phyloP scores from a whole-genome alignment of 2,888 invertebrate genomes.

The Pterobdella sp. region DNA sequence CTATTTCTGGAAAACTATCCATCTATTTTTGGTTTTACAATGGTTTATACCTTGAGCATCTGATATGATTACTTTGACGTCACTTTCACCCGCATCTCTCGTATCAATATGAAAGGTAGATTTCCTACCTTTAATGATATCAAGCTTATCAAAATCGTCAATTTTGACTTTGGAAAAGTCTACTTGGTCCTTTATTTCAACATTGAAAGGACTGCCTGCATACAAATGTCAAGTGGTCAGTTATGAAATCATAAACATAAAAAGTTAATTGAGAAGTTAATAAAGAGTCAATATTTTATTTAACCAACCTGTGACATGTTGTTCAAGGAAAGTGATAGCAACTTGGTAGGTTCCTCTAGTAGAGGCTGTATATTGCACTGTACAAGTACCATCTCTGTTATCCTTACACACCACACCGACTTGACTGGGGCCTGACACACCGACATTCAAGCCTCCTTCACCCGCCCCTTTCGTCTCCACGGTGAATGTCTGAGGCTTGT shows the following conservation, averaged over 20 bases:
- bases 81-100: conserved; percentile 11
- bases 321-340: conserved; percentile 13
- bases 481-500: conserved; percentile 9
- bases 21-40: not conserved
- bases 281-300: conserved; percentile 2
- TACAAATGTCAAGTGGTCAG: not conserved
- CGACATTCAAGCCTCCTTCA: conserved; percentile 20
- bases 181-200: conserved; percentile 25
- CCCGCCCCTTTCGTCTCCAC: conserved; percentile 27
- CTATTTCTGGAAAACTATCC: not conserved
- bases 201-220: conserved; percentile 26
- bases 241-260: too few species aligned
- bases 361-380: conserved; percentile 16
- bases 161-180: conserved; percentile 21
- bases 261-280: too few species aligned
- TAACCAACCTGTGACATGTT: conserved; percentile 18
- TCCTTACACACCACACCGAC: conserved; percentile 22
- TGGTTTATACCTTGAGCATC: conserved; percentile 12
- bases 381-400: conserved; percentile 28
- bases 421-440: conserved; percentile 19
- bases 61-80: conserved; percentile 17
- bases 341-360: conserved; percentile 24
- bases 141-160: conserved; percentile 16
- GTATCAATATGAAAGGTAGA: conserved; percentile 20
- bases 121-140: conserved; percentile 10